Conservation (phyloP, 2,888 invertebrate genomes). For the Strigamia maritima region DNA sequence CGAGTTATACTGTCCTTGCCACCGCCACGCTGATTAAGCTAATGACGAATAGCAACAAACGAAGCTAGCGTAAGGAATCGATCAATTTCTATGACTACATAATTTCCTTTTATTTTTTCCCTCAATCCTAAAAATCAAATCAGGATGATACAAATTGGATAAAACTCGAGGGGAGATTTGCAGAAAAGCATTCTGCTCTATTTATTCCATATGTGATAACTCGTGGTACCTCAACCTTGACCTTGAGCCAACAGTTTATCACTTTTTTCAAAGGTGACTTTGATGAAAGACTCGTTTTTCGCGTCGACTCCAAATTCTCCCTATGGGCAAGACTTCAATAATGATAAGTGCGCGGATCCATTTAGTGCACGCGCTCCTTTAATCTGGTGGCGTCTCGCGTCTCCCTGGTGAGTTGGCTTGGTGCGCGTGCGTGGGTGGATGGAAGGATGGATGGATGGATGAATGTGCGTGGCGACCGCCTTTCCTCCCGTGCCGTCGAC, state of each 20-base stretch:
- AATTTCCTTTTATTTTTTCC: not conserved
- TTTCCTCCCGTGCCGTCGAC: not conserved
- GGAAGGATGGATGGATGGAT: constrained; percentile 21
- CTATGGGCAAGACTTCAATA: constrained; percentile 30
- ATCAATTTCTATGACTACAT: not conserved
- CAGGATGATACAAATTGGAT: not conserved
- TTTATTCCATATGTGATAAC: not conserved
- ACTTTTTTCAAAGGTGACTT: not conserved
- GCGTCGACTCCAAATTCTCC: not conserved
- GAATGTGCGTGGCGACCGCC: constrained; percentile 22
- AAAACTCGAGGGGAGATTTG: not conserved
- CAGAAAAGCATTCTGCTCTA: not conserved
- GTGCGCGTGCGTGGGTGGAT: constrained; percentile 21
- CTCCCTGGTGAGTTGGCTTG: constrained; percentile 26
- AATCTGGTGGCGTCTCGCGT: constrained; percentile 22
- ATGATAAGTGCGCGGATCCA: constrained; percentile 36
- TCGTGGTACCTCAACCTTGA: not conserved
- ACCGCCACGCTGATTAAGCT: not conserved
- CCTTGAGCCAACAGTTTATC: not conserved
- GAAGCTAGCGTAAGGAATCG: not conserved
- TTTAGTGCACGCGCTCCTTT: constrained; percentile 33
- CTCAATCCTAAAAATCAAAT: not conserved
- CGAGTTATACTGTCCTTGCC: not conserved
- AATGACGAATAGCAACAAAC: not conserved
- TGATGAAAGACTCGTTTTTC: constrained; percentile 2